Evolutionary conservation across 1,140 invertebrate genomes (phyloP).

Genomic region (Drosophila lowei): DNA sequence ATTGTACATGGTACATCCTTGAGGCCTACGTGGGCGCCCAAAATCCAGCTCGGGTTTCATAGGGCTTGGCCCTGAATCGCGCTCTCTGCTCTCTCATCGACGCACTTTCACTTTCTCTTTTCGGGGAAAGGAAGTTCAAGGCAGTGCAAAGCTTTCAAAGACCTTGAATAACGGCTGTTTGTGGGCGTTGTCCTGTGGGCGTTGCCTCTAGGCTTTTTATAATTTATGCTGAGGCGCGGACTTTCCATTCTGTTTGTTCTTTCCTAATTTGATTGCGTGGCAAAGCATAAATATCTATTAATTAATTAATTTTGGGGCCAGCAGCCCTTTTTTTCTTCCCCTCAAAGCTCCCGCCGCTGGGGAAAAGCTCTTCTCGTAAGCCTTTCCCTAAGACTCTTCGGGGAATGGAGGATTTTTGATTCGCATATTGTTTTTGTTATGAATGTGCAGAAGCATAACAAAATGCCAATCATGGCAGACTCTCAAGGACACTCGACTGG

Average conservation of each 20-base stretch:
- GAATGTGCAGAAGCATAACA: slow-evolving; percentile 74
- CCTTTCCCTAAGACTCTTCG: slow-evolving; percentile 31
- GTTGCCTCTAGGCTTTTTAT: slow-evolving; percentile 11
- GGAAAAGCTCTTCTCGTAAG: slow-evolving; percentile 19
- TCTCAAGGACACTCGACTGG: slow-evolving; percentile 53
- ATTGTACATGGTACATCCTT: neutral
- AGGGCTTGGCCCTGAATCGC: neutral
- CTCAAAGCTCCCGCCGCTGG: neutral
- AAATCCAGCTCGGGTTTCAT: slow-evolving; percentile 32
- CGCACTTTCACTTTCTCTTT: slow-evolving; percentile 52
- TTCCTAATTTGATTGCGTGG: slow-evolving; percentile 40
- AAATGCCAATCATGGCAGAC: slow-evolving; percentile 57
- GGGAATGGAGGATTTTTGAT: neutral
- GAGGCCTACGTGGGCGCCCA: slow-evolving; percentile 36
- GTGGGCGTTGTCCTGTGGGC: slow-evolving; percentile 55
- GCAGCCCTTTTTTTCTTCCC: neutral
- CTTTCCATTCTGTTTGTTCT: slow-evolving; percentile 13
- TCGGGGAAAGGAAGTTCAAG: slow-evolving; percentile 55
- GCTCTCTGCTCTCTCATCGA: neutral
- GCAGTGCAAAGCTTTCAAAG: slow-evolving; percentile 55
- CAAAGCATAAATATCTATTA: slow-evolving; percentile 49
- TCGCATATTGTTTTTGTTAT: slow-evolving; percentile 64
- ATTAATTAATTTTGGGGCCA: slow-evolving; percentile 33
- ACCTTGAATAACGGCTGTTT: slow-evolving; percentile 57
- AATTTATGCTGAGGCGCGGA: slow-evolving; percentile 45